Evolutionary conservation across 2,888 invertebrate species (phyloP).

Genomic region (Panorpa germanica): DNA sequence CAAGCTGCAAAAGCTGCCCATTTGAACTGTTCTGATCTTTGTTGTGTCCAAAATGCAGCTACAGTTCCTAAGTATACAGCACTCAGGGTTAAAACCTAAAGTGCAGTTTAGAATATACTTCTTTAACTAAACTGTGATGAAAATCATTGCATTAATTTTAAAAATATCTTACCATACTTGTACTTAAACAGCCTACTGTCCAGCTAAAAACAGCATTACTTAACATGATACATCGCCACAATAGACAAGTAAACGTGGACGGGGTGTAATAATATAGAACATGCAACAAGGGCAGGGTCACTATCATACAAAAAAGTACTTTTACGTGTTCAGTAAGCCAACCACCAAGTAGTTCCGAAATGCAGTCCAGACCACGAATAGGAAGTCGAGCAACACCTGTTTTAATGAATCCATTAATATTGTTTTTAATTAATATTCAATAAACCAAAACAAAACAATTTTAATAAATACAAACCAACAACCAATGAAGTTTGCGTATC

Average conservation of each 20-base stretch:
- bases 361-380: conserved; percentile 50
- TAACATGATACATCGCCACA: conserved; percentile 25
- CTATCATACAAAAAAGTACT: conserved; percentile 27
- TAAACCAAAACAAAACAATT: no score
- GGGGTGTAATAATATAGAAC: conserved; percentile 46
- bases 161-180: conserved; percentile 8
- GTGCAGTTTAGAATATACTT: conserved; percentile 15
- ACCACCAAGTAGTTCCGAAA: conserved; percentile 54
- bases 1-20: conserved; percentile 53
- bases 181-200: conserved; percentile 7
- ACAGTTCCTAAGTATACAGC: conserved; percentile 51
- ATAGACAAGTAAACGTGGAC: conserved; percentile 29
- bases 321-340: conserved; percentile 49
- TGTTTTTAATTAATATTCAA: no score
- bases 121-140: conserved; percentile 18
- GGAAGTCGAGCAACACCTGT: conserved; percentile 56
- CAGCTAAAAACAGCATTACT: conserved; percentile 20
- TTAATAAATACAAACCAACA: conserved; percentile 24
- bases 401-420: no score
- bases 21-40: conserved; percentile 43
- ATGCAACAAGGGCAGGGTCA: conserved; percentile 24
- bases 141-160: conserved; percentile 17
- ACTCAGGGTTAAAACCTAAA: conserved; percentile 45
- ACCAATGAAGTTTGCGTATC: conserved; percentile 45
- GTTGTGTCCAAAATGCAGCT: conserved; percentile 55